Evolutionary conservation across 30 jellyfish, hydroid and myxozoan species (phyloP).

Genomic region (Calvadosia cruxmelitensis): DNA sequence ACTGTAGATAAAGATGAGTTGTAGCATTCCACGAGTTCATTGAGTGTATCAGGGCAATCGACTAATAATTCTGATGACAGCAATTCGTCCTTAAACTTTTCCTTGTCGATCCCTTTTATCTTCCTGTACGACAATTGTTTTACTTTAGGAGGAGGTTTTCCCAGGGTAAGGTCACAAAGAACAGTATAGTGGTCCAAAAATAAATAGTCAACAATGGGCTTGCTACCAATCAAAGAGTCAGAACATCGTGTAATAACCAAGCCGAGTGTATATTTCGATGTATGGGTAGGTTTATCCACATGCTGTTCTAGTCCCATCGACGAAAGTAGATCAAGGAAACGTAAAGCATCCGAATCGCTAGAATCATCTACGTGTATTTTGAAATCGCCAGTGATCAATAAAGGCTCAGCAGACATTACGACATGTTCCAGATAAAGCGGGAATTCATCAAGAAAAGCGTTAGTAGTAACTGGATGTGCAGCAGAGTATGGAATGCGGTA

Average conservation of each 20-base stretch:
- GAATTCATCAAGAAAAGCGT: no score
- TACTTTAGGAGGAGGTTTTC: constrained; percentile 15
- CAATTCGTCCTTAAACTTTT: constrained; percentile 19
- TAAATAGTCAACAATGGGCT: background rate
- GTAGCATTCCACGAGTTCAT: constrained; percentile 22
- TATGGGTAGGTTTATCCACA: constrained; percentile 16
- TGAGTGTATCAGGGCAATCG: constrained; percentile 4
- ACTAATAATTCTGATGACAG: constrained; percentile 21
- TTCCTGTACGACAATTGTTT: constrained; percentile 7
- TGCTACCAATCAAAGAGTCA: background rate
- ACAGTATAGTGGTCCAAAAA: constrained; percentile 13
- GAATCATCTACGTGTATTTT: constrained; percentile 10
- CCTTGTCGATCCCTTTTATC: constrained; percentile 16
- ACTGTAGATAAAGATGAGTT: background rate
- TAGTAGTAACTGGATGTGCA: no score
- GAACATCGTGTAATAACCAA: constrained; percentile 6
- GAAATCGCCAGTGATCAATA: constrained; percentile 24
- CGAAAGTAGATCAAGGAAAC: constrained; percentile 5
- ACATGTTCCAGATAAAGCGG: no score
- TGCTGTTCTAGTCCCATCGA: constrained; percentile 22
- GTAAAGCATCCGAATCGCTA: constrained; percentile 14
- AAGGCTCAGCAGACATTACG: no score
- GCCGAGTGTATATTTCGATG: constrained; percentile 5
- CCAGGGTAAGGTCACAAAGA: constrained; percentile 10
- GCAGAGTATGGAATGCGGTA: no score